These are phyloP conservation scores for Rhynchonema sp. DNA, from an alignment of 2,888 invertebrate genomes.

Conservation along the genomic window DNA sequence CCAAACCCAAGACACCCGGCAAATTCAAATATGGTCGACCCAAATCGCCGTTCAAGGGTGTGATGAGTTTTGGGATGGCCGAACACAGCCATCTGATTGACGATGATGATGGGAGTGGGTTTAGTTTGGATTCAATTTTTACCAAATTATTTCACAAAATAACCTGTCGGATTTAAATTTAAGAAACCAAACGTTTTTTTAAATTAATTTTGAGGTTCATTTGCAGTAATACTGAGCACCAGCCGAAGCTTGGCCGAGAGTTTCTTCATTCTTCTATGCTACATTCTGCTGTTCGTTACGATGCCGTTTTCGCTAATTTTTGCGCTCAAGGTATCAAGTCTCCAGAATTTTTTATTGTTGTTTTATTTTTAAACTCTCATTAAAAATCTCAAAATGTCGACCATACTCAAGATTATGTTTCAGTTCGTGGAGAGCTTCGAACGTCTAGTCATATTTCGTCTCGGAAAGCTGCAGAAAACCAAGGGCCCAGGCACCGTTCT, in stretches of 20 bases:
- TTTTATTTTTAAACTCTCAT: neutral
- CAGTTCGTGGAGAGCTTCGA: constrained; percentile 21
- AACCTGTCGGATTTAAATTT: too few species aligned
- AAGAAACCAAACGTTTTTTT: neutral
- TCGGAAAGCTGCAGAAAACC: constrained; percentile 19
- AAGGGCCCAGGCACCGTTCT: constrained; percentile 29
- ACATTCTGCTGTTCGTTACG: constrained; percentile 15
- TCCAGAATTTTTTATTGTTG: neutral
- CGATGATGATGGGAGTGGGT: neutral
- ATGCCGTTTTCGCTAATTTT: constrained; percentile 22
- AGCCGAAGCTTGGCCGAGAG: constrained; percentile 5
- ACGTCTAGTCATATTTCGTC: constrained; percentile 22
- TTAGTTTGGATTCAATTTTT: too few species aligned
- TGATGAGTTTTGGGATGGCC: neutral
- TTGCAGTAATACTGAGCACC: too few species aligned
- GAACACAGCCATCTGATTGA: neutral
- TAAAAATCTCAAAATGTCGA: neutral
- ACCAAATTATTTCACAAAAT: too few species aligned
- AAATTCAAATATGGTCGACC: neutral
- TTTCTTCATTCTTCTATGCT: constrained; percentile 11
- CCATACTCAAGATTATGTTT: constrained; percentile 6
- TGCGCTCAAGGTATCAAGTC: constrained; percentile 16
- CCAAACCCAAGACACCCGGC: neutral
- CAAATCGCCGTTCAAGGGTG: too few species aligned
- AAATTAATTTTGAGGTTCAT: neutral